Conservation (phyloP, 2,888 invertebrate species). For the Leuctra nigra region DNA sequence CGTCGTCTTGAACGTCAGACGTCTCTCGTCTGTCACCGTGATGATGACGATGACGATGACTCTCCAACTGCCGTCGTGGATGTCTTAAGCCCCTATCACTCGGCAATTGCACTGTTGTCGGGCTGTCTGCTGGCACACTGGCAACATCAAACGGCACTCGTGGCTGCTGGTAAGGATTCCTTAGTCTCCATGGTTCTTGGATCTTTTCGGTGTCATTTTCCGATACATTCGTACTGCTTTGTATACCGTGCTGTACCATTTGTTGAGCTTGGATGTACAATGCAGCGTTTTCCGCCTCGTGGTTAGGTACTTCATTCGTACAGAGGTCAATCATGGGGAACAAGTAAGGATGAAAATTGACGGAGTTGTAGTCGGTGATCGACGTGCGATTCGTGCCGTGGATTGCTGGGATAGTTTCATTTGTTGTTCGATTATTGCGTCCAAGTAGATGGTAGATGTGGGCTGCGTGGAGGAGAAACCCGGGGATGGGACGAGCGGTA, state of each 20-base stretch:
- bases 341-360: slow-evolving; percentile 29
- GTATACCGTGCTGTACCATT: slow-evolving; percentile 4
- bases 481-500: slow-evolving; percentile 42
- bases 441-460: slow-evolving; percentile 18
- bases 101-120: background rate
- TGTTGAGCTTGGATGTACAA: slow-evolving; percentile 17
- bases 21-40: background rate
- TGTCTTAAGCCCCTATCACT: background rate
- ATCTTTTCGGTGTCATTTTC: background rate
- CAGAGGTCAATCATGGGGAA: slow-evolving; percentile 43
- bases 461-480: slow-evolving; percentile 39
- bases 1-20: background rate
- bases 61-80: background rate
- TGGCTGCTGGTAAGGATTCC: background rate
- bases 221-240: no score
- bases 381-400: slow-evolving; percentile 16
- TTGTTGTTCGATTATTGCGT: slow-evolving; percentile 33
- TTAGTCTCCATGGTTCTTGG: background rate
- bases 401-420: slow-evolving; percentile 27
- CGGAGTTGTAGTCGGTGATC: slow-evolving; percentile 11
- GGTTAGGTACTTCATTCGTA: slow-evolving; percentile 38
- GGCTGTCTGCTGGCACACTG: no score
- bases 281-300: slow-evolving; percentile 31
- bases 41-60: background rate
- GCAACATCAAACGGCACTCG: background rate